These are phyloP conservation scores for Megalonaias nervosa DNA, from an alignment of 1,140 invertebrate genomes.

Conservation along the genomic window DNA sequence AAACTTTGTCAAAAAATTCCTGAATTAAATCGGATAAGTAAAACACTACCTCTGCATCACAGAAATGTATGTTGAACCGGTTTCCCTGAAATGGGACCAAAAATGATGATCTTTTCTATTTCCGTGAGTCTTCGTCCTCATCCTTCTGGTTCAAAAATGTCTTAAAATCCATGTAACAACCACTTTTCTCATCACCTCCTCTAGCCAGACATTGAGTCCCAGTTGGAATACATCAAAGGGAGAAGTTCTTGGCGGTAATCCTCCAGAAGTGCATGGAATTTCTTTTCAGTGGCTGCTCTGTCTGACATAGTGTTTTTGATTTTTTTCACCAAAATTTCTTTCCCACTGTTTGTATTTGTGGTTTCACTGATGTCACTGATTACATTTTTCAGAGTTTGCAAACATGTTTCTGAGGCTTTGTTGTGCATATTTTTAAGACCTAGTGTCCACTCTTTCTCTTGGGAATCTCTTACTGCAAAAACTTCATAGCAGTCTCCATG, in stretches of 20 bases:
- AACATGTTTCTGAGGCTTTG: conserved; percentile 20
- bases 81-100: conserved; percentile 37
- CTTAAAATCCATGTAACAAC: conserved; percentile 23
- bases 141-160: conserved; percentile 28
- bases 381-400: conserved; percentile 14
- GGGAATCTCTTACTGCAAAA: conserved; percentile 19
- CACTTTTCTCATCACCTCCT: no score
- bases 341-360: conserved; percentile 16
- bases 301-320: no score
- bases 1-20: conserved; percentile 25
- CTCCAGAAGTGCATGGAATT: no score
- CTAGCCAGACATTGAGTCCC: no score
- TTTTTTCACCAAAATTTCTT: conserved; percentile 30
- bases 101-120: background rate
- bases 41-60: conserved; percentile 31
- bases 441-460: conserved; percentile 29
- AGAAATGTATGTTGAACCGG: conserved; percentile 38
- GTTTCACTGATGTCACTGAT: conserved; percentile 15
- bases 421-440: conserved; percentile 30
- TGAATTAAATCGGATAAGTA: conserved; percentile 23
- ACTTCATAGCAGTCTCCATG: conserved; percentile 27
- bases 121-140: conserved; percentile 5
- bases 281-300: no score
- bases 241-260: no score
- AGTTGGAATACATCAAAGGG: no score